These are phyloP conservation scores for Hyphantria cunea DNA, from an alignment of 1,140 invertebrate species.

Conservation along the genomic window DNA sequence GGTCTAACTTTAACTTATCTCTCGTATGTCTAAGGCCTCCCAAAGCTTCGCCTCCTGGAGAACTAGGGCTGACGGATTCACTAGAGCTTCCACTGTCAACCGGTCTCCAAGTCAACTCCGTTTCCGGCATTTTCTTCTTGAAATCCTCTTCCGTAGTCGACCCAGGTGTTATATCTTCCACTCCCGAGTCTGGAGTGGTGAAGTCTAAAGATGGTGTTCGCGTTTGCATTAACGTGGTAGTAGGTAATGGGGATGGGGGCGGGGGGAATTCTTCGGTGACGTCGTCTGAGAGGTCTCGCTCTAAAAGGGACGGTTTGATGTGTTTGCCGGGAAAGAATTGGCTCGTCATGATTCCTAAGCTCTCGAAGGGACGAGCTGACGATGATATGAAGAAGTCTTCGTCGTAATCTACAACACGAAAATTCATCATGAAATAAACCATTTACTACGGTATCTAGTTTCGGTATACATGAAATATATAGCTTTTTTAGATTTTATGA, in stretches of 20 bases:
- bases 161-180: constrained; percentile 82
- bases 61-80: constrained; percentile 67
- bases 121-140: constrained; percentile 52
- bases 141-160: constrained; percentile 67
- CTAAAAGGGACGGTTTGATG: constrained; percentile 51
- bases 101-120: constrained; percentile 47
- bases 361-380: constrained; percentile 86
- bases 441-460: too few relatives aligned
- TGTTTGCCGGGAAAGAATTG: constrained; percentile 87
- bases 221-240: constrained; percentile 40
- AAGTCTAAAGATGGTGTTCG: constrained; percentile 67
- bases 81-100: constrained; percentile 69
- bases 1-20: constrained; percentile 87
- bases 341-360: constrained; percentile 83
- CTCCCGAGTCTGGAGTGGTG: constrained; percentile 83
- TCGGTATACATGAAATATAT: too few relatives aligned
- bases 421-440: neutral
- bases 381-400: constrained; percentile 88
- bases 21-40: constrained; percentile 89
- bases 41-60: constrained; percentile 71
- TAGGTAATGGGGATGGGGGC: constrained; percentile 44
- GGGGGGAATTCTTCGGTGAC: constrained; percentile 51
- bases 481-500: too few relatives aligned
- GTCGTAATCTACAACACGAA: constrained; percentile 66
- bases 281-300: constrained; percentile 38